These are phyloP conservation scores for Eublepharis macularius DNA, from an alignment of 2,113 vertebrate genomes.

Conservation along the genomic window DNA sequence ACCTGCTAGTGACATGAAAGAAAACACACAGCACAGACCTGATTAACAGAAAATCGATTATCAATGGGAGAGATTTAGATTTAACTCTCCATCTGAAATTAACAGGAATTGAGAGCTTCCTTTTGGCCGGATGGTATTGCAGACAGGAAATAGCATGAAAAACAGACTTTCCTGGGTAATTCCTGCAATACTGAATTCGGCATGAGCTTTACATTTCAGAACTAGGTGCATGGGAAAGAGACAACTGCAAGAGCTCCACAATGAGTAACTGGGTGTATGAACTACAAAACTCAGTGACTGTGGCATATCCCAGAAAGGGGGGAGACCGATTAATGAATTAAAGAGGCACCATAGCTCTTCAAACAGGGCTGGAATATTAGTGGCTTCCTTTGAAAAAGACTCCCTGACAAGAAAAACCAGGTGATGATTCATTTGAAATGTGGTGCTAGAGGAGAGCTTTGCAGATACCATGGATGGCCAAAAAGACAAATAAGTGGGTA, in stretches of 20 bases:
- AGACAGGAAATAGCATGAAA: neutral
- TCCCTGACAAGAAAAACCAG: neutral
- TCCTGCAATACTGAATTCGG: neutral
- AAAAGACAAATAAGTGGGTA: too few relatives aligned
- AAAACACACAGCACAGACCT: neutral
- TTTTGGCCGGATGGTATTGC: neutral
- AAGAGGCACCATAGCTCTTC: neutral
- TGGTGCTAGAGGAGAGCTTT: too few relatives aligned
- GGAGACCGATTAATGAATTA: neutral
- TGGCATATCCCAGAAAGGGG: neutral
- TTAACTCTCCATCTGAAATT: neutral
- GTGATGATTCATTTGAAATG: too few relatives aligned
- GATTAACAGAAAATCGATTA: neutral
- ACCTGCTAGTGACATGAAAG: neutral
- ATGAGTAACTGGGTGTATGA: neutral
- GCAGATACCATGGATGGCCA: too few relatives aligned
- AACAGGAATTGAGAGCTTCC: neutral
- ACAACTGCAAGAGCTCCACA: neutral
- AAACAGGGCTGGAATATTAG: neutral
- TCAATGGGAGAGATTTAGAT: neutral
- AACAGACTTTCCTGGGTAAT: too few relatives aligned
- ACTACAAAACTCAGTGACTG: neutral
- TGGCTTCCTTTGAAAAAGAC: neutral
- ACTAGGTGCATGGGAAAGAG: neutral
- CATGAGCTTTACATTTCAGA: neutral